Conservation (phyloP, 2,888 invertebrate species). For the Yponomeuta sedellus region DNA sequence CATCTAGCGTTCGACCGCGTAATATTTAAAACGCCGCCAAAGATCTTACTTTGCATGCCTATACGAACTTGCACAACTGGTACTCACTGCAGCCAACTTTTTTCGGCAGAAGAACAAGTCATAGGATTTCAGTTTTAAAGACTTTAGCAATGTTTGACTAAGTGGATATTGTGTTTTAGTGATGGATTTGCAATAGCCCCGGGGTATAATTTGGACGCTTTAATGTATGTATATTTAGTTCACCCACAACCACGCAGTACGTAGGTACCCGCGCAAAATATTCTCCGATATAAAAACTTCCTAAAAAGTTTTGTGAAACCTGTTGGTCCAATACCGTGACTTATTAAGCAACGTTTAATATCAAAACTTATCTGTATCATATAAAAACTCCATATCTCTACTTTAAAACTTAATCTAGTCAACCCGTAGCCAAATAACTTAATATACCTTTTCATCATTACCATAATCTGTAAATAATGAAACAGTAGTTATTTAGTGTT, state of each 20-base stretch:
- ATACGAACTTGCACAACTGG: constrained; percentile 5
- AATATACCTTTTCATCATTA: neutral
- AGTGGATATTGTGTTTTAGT: constrained; percentile 39
- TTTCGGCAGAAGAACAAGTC: constrained; percentile 14
- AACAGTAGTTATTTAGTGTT: neutral
- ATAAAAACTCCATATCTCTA: constrained; percentile 29
- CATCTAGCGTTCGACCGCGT: constrained; percentile 29
- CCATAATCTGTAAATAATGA: neutral
- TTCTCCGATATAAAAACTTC: neutral
- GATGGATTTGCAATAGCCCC: constrained; percentile 40
- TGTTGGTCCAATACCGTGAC: constrained; percentile 64
- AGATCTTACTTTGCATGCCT: constrained; percentile 37
- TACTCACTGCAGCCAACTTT: constrained; percentile 18
- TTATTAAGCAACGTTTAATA: constrained; percentile 49
- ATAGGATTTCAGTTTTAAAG: neutral
- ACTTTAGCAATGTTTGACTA: constrained; percentile 20
- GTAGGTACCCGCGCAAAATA: neutral
- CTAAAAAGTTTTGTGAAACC: constrained; percentile 24
- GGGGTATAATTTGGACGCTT: constrained; percentile 37
- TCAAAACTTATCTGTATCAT: constrained; percentile 37
- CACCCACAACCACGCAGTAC: neutral
- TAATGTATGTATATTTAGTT: constrained; percentile 4
- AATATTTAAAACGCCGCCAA: constrained; percentile 23
- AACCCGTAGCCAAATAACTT: neutral
- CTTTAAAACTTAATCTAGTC: constrained; percentile 5